Base-by-base conservation (phyloP, 2,888 invertebrate species). In the Acleris emargana region DNA sequence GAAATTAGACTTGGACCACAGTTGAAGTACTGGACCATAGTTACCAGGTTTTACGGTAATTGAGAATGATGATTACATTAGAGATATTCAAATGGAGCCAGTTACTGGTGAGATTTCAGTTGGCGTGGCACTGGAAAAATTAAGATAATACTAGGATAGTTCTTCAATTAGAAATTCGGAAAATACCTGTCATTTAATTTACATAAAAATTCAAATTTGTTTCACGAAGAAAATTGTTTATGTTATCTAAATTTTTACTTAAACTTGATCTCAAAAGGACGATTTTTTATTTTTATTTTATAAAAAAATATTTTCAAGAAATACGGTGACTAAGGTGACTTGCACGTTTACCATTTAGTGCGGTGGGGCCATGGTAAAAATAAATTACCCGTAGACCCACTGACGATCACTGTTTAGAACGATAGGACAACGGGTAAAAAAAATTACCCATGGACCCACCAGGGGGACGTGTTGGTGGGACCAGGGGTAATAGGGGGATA, bases 121-220 rank as follows among this genome's bases (percentile, higher is more conserved):
- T 49, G 49, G 49, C 18, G 49, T 49, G 49, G 49, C 49, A 49
- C 49, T 49, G 49, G 49, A 20, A 49, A 49, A 49, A 49, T 49
- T 18, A 49, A 49, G 49, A 20, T 49, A 49, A 20, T 49, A 49
- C 18, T 49, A 7, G 25, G 25, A 28, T 28, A 28, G 25, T 28
- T 28, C 5, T 28, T 28, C 25, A 28, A 28, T 17, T 47, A 17
- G n/a, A 7, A 47, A 47, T 28, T 28, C 25, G 25, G 25, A 28
- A 28, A 28, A 28, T 28, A 28, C 25, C 25, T 28, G 25, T 28
- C 25, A 28, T 28, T 28, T 28, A 28, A 28, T 28, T 28, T 28
- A 28, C 6, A 28, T 28, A 28, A 28, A 28, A 28, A 13, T 42
- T 42, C 42, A 13, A 42, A 42, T 42, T 42, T 42, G 42, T 16